phyloP scores from a whole-genome alignment of 1,140 invertebrate genomes.

The Chymomyza costata region DNA sequence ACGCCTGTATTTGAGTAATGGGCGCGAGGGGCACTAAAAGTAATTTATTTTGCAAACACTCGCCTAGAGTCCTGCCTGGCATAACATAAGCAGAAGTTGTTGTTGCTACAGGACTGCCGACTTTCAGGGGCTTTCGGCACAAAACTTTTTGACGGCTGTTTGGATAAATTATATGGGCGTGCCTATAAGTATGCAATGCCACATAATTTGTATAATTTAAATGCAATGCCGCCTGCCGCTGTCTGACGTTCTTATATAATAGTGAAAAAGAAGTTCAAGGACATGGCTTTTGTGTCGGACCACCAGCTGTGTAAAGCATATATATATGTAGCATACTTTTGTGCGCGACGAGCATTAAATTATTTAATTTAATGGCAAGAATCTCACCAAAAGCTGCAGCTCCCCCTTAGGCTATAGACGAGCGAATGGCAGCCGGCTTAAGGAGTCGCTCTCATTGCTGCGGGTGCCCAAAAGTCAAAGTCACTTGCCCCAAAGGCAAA shows the following conservation, averaged over 20 bases:
- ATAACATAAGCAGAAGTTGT: too few species aligned
- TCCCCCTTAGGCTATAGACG: too few species aligned
- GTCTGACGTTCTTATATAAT: background rate
- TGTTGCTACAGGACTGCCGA: too few species aligned
- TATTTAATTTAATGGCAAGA: slow-evolving; percentile 48
- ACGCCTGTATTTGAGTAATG: slow-evolving; percentile 46
- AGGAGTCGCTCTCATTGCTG: background rate
- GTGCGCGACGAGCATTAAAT: slow-evolving; percentile 41
- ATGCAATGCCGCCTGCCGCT: slow-evolving; percentile 20
- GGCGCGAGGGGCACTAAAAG: slow-evolving; percentile 4
- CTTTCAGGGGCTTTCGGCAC: background rate
- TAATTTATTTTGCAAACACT: slow-evolving; percentile 6
- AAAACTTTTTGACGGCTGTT: slow-evolving; percentile 39
- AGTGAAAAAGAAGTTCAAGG: slow-evolving; percentile 46
- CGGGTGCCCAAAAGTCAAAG: slow-evolving; percentile 24
- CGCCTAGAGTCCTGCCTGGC: background rate
- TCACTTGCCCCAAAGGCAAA: slow-evolving; percentile 12
- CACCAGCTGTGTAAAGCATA: slow-evolving; percentile 13
- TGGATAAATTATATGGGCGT: background rate
- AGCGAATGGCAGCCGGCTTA: too few species aligned
- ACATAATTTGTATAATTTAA: slow-evolving; percentile 55
- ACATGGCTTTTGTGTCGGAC: slow-evolving; percentile 29
- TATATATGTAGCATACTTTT: slow-evolving; percentile 32
- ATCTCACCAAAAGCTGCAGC: too few species aligned
- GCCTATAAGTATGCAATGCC: slow-evolving; percentile 31